Evolutionary conservation across 2,797 vertebrate genomes (phyloP), one percentile per base, ranked within the genome.

Genomic region (Lacerta agilis): DNA sequence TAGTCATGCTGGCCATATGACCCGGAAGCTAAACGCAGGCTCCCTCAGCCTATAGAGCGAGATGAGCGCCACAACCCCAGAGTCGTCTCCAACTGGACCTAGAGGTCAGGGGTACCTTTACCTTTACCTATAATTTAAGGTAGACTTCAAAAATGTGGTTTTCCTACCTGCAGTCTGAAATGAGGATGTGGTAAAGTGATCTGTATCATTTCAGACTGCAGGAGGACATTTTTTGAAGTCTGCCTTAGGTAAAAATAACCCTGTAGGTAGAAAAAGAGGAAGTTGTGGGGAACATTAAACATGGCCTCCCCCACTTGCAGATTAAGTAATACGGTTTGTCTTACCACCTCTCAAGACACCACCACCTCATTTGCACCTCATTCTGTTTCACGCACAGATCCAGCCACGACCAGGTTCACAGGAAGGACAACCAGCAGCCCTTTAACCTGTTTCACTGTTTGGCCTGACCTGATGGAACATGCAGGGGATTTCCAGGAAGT

Each of bases 401-500:
- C 36, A 81, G 33, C 17, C 36, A 2, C 25, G 7, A 9, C 43
- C 29, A 29, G 33, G 87, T 88, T 88, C 87, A 88, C 18, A 15
- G 43, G 9, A 83, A 88, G 81, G 87, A 55, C 73, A 88, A n/a
- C 41, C 20, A 43, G 27, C 10, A 72, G 64, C 36, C 33, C 64
- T 76, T 83, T 76, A 69, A 64, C 73, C 87, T 81, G 29, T 72
- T 83, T 69, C 86, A n/a, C n/a, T 82, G 41, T 77, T 87, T 87
- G 80, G 79, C 80, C 38, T 77, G 86, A 75, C 72, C 71, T 87
- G 86, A 77, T 87, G 72, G 80, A 83, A 87, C 86, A 87, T 77
- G 87, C 73, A 83, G 25, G 64, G 27, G 33, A 69, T 88, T 67
- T 87, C 64, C 87, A 83, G 87, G 87, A 88, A 88, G 75, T 79